phyloP scores from a whole-genome alignment of 92 coral and sea anemone genomes.

The Diadumene lineata region DNA sequence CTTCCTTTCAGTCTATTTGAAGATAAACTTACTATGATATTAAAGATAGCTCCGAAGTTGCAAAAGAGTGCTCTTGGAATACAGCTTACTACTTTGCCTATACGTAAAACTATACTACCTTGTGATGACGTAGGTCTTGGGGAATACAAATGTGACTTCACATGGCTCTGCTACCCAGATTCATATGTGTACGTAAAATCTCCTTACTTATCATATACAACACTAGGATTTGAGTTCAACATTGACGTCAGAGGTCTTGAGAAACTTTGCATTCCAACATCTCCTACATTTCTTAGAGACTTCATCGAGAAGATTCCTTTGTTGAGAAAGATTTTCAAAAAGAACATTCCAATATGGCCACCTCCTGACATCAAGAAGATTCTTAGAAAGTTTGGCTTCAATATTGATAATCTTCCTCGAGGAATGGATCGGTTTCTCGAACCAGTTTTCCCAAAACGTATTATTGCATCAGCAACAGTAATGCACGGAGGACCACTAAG shows the following conservation, averaged over 20 bases:
- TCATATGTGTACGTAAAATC: constrained; percentile 42
- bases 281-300: constrained; percentile 34
- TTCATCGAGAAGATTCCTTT: constrained; percentile 48
- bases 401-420: constrained; percentile 48
- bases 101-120: constrained; percentile 43
- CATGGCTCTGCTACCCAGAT: constrained; percentile 57
- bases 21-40: constrained; percentile 36
- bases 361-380: constrained; percentile 42
- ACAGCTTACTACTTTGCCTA: constrained; percentile 37
- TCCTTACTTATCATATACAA: constrained; percentile 52
- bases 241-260: constrained; percentile 49
- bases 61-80: constrained; percentile 6
- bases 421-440: constrained; percentile 46
- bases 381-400: constrained; percentile 34
- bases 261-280: constrained; percentile 45
- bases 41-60: background rate
- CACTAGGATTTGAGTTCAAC: constrained; percentile 44
- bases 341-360: constrained; percentile 61
- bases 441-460: constrained; percentile 50
- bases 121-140: constrained; percentile 27
- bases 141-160: constrained; percentile 52
- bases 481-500: constrained; percentile 49
- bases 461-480: constrained; percentile 32
- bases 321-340: constrained; percentile 23
- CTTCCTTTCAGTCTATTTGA: constrained; percentile 52